Percentiles rank a stretch among this genome's conserved stretches.
These are phyloP conservation scores for Phocides pigmalion DNA, from an alignment of 1,140 invertebrate species.

Conservation along the genomic window DNA sequence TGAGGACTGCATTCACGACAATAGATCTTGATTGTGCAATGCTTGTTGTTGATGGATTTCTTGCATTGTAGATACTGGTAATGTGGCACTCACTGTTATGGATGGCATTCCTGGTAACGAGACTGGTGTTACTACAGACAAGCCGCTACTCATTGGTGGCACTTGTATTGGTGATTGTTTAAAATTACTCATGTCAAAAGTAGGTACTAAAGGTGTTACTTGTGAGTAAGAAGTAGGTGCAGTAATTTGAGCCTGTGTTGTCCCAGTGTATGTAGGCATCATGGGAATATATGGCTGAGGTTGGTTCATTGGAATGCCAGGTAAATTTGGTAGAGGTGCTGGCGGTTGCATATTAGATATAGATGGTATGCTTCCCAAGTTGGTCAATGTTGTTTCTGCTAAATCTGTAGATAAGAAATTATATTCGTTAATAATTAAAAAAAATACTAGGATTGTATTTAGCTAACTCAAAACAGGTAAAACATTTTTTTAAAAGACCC, in stretches of 20 bases:
- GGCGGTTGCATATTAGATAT: slow-evolving; percentile 77
- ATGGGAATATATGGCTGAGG: slow-evolving; percentile 83
- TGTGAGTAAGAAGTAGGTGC: slow-evolving; percentile 45
- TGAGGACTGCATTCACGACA: slow-evolving; percentile 61
- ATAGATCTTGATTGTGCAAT: slow-evolving; percentile 69
- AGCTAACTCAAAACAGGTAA: too few species aligned
- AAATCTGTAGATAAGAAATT: slow-evolving; percentile 62
- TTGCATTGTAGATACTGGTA: slow-evolving; percentile 84
- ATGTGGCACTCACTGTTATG: slow-evolving; percentile 90
- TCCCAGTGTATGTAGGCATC: slow-evolving; percentile 70
- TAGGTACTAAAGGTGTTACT: slow-evolving; percentile 64
- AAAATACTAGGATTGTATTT: too few species aligned
- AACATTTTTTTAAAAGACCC: too few species aligned
- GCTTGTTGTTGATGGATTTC: slow-evolving; percentile 77
- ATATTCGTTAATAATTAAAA: too few species aligned
- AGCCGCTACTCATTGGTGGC: slow-evolving; percentile 66
- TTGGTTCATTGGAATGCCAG: slow-evolving; percentile 86
- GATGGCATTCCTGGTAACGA: slow-evolving; percentile 91
- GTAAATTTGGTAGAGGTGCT: slow-evolving; percentile 83
- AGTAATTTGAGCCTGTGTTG: slow-evolving; percentile 49
- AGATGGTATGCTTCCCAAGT: slow-evolving; percentile 75
- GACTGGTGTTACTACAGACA: slow-evolving; percentile 87
- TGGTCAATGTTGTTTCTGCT: slow-evolving; percentile 75
- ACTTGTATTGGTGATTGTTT: slow-evolving; percentile 57
- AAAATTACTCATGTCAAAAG: slow-evolving; percentile 76